A percentile compares a stretch with the other conserved stretches of the same genome.
These are phyloP conservation scores for Hecatera dysodea DNA, from an alignment of 2,888 invertebrate genomes.

Conservation along the genomic window DNA sequence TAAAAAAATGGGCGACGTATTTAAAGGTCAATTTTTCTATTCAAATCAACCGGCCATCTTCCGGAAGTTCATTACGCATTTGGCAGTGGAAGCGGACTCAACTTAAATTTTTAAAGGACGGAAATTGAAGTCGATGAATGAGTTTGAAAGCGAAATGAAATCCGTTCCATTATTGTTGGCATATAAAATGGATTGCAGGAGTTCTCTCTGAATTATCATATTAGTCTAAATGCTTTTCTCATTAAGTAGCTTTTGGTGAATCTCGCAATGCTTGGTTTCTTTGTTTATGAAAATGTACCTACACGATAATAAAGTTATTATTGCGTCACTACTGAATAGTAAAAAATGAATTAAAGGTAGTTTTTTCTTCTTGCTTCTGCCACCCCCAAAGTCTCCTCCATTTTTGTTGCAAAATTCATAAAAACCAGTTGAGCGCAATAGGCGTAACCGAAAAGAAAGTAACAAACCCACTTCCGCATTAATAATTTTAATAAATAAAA, in stretches of 20 bases:
- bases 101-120: slow-evolving; percentile 50
- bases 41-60: slow-evolving; percentile 38
- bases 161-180: slow-evolving; percentile 42
- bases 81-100: slow-evolving; percentile 41
- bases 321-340: too few species aligned
- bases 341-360: too few species aligned
- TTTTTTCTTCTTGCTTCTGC: too few species aligned
- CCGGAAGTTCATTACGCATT: slow-evolving; percentile 51
- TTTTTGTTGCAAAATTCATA: too few species aligned
- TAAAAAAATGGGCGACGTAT: slow-evolving; percentile 19
- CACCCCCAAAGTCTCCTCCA: too few species aligned
- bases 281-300: background rate
- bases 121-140: slow-evolving; percentile 58
- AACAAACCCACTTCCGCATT: too few species aligned
- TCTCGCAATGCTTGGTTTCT: background rate
- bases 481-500: too few species aligned
- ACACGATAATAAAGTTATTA: background rate
- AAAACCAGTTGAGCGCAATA: too few species aligned
- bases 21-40: slow-evolving; percentile 31
- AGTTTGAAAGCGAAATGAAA: slow-evolving; percentile 49
- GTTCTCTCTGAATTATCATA: slow-evolving; percentile 48
- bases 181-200: slow-evolving; percentile 42
- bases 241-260: slow-evolving; percentile 10
- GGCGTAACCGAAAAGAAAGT: too few species aligned
- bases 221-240: slow-evolving; percentile 30